phyloP scores from a whole-genome alignment of 2,797 vertebrate species.

The Gorsachius magnificus region DNA sequence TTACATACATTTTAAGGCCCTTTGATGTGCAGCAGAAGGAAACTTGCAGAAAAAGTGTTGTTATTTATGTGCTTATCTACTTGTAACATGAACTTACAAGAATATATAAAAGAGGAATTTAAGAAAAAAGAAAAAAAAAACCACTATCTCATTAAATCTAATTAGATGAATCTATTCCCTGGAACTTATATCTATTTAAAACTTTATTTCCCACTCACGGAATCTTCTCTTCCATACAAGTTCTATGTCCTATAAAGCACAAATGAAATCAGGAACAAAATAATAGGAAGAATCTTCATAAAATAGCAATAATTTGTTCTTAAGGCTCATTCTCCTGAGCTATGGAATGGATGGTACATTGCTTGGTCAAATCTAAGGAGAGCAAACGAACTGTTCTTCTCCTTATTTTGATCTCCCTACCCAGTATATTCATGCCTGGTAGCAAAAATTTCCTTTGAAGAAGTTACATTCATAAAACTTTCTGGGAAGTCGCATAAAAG shows the following conservation, averaged over 20 bases:
- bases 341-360: not conserved
- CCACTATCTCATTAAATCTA: not conserved
- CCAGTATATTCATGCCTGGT: not conserved
- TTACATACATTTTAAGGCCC: not conserved
- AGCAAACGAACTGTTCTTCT: not conserved
- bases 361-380: not conserved
- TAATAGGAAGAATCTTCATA: not conserved
- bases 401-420: not conserved
- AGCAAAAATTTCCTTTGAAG: not conserved
- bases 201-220: fast-evolving
- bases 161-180: not conserved
- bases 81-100: not conserved
- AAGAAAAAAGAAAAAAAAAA: not conserved
- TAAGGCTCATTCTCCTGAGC: not conserved
- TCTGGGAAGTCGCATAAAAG: not conserved
- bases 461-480: not conserved
- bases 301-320: not conserved
- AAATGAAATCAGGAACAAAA: not conserved
- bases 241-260: not conserved
- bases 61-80: not conserved
- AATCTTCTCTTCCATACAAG: not conserved
- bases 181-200: not conserved
- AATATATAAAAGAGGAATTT: not conserved
- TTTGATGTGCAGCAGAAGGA: not conserved
- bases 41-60: not conserved